phyloP scores from a whole-genome alignment of 1,140 invertebrate genomes.

The Asobara japonica region DNA sequence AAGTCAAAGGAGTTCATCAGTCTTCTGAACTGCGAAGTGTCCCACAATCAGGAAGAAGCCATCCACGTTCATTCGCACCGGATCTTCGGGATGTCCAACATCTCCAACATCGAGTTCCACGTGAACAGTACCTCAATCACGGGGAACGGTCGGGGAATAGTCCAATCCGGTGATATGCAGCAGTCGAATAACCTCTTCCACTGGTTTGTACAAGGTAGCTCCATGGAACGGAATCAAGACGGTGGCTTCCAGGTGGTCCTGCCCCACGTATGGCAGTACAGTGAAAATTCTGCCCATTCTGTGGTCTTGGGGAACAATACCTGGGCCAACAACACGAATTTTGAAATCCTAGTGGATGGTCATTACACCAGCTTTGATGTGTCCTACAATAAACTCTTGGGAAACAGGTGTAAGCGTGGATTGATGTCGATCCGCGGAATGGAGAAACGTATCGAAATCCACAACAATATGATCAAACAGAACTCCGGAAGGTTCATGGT shows the following conservation, averaged over 20 bases:
- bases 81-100: constrained; percentile 82
- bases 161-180: constrained; percentile 89
- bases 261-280: constrained; percentile 95
- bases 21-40: constrained; percentile 81
- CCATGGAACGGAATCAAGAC: constrained; percentile 83
- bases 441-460: constrained; percentile 93
- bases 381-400: constrained; percentile 83
- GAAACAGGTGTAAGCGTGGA: constrained; percentile 85
- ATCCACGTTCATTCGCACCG: constrained; percentile 84
- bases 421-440: constrained; percentile 92
- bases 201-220: constrained; percentile 89
- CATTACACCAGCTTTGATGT: constrained; percentile 91
- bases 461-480: constrained; percentile 79
- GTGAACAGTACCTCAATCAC: constrained; percentile 85
- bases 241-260: constrained; percentile 87
- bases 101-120: constrained; percentile 86
- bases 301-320: constrained; percentile 87
- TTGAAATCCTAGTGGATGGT: constrained; percentile 86
- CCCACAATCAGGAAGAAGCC: constrained; percentile 81
- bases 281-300: constrained; percentile 93
- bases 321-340: constrained; percentile 86
- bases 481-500: constrained; percentile 90
- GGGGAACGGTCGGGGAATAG: constrained; percentile 85
- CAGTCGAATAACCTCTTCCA: constrained; percentile 95
- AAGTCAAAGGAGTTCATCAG: constrained; percentile 89